phyloP scores from a whole-genome alignment of 2,797 vertebrate species.

The Sylvilagus floridanus region DNA sequence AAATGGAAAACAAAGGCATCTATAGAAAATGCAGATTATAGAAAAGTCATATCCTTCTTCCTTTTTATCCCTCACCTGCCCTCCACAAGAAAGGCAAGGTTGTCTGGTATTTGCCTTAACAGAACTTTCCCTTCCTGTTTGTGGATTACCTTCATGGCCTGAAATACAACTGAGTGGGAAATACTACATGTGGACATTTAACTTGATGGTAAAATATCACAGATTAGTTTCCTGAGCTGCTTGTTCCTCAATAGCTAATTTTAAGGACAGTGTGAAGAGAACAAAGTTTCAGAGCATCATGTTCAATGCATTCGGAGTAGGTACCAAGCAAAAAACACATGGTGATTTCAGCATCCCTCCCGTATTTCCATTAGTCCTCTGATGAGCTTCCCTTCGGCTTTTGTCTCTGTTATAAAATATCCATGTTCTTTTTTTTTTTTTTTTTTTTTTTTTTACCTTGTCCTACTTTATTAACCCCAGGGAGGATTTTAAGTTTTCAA shows the following conservation, averaged over 20 bases:
- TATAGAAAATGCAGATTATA: not conserved
- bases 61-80: not conserved
- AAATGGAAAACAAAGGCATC: conserved; percentile 44
- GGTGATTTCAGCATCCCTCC: not conserved
- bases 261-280: not conserved
- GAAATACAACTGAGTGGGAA: conserved; percentile 50
- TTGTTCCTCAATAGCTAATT: not conserved
- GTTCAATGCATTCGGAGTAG: not conserved
- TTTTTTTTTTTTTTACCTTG: conserved; percentile 51
- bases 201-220: not conserved
- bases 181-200: not conserved
- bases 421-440: not conserved
- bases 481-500: conserved; percentile 72
- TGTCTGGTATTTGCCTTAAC: conserved; percentile 25
- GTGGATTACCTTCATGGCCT: not conserved
- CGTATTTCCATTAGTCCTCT: not conserved
- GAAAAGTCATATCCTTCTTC: not conserved
- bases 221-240: not conserved
- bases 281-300: not conserved
- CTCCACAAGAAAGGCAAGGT: not conserved
- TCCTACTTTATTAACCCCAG: conserved; percentile 81
- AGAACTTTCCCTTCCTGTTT: not conserved
- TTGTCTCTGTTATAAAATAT: conserved; percentile 63
- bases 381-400: not conserved
- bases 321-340: not conserved